Conservation (phyloP, 2,888 invertebrate species). For the Aphrophora alni region DNA sequence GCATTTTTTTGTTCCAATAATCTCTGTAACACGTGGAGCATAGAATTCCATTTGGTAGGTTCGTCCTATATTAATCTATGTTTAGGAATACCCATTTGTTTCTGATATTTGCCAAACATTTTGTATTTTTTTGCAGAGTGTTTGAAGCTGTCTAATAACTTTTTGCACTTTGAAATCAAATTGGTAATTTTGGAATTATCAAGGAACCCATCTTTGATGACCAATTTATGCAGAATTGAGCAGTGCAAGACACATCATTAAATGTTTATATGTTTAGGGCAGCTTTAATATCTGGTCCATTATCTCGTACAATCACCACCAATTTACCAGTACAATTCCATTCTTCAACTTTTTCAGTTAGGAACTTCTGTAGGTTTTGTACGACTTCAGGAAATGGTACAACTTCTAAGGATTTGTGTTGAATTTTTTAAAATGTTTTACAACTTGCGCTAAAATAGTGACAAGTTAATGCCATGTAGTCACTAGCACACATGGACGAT, state of each 20-base stretch:
- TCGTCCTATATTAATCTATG: not conserved
- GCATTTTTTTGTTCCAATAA: not conserved
- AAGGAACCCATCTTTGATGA: conserved; percentile 9
- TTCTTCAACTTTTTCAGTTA: not conserved
- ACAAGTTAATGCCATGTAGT: conserved; percentile 9
- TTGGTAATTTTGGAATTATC: not conserved
- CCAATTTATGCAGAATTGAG: not conserved
- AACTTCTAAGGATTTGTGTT: not conserved
- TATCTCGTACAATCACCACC: not conserved
- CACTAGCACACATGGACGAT: not conserved
- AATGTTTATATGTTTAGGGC: not conserved
- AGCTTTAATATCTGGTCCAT: not conserved
- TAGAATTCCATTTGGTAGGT: not conserved
- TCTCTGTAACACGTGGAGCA: not conserved
- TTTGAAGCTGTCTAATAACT: not conserved
- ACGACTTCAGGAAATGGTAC: not conserved
- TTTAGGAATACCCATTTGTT: not conserved
- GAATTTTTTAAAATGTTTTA: not conserved
- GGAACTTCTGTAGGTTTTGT: not conserved
- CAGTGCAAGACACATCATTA: not conserved
- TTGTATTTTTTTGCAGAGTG: not conserved
- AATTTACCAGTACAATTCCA: not conserved
- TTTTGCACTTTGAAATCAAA: not conserved
- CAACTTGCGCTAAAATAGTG: not conserved
- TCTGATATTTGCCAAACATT: not conserved